phyloP scores from a whole-genome alignment of 2,888 invertebrate species.

The Colletes collaris region DNA sequence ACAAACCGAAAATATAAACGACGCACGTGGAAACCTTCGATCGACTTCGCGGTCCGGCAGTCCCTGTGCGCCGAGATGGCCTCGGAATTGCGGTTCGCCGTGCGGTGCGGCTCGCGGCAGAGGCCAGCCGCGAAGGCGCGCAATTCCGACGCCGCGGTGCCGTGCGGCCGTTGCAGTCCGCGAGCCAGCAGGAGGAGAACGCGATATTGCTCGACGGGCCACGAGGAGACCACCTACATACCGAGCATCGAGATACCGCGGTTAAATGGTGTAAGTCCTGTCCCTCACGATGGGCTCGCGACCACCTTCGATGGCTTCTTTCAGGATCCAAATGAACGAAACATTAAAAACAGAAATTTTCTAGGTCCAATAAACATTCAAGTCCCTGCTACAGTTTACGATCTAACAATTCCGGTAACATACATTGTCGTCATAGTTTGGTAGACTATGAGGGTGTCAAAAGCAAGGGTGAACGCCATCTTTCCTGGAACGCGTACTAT shows the following conservation, averaged over 20 bases:
- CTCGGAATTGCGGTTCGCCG: conserved; percentile 95
- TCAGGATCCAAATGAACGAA: background rate
- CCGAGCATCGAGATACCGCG: conserved; percentile 82
- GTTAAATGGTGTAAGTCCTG: conserved; percentile 83
- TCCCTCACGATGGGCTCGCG: conserved; percentile 74
- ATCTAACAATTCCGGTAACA: too few relatives aligned
- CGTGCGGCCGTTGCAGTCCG: conserved; percentile 80
- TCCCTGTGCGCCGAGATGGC: conserved; percentile 97
- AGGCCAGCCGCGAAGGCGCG: conserved; percentile 91
- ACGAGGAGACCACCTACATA: conserved; percentile 81
- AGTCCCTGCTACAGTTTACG: too few relatives aligned
- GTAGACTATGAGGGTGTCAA: too few relatives aligned
- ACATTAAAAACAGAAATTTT: too few relatives aligned
- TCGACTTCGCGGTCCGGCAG: conserved; percentile 79
- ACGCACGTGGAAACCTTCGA: conserved; percentile 13
- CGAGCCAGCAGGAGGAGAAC: conserved; percentile 76
- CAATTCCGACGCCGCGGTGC: conserved; percentile 72
- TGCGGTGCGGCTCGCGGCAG: conserved; percentile 93
- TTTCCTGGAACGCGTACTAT: too few relatives aligned
- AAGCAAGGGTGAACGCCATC: too few relatives aligned
- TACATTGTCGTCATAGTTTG: too few relatives aligned
- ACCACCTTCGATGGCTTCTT: conserved; percentile 30
- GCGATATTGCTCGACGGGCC: conserved; percentile 76
- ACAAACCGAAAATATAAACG: conserved; percentile 10
- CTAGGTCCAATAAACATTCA: too few relatives aligned